Percentiles rank a stretch among this genome's conserved stretches.
Conservation (phyloP, 2,113 vertebrate genomes). For the Coptodon bakossiorum region DNA sequence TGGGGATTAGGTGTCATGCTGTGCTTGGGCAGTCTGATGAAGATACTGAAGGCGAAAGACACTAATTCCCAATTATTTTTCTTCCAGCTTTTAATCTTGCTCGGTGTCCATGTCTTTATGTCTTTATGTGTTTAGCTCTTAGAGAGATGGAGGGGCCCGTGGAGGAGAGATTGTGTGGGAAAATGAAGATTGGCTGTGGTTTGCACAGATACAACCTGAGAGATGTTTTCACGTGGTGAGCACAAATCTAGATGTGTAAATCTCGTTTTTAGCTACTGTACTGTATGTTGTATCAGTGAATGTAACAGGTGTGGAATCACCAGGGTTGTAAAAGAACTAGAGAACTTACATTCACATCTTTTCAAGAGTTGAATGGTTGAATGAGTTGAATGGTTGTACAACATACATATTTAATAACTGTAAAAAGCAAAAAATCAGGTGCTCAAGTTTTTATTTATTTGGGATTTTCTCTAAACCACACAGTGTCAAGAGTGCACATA, state of each 20-base stretch:
- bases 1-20: conserved; percentile 5
- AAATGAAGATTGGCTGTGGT: conserved; percentile 20
- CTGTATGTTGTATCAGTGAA: neutral
- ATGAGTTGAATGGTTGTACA: neutral
- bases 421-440: rapidly evolving
- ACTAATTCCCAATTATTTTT: neutral
- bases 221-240: conserved; percentile 70
- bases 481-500: neutral
- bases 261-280: neutral
- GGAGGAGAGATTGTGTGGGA: conserved; percentile 15
- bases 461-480: neutral
- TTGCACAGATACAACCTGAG: conserved; percentile 27
- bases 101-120: neutral
- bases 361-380: neutral
- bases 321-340: neutral
- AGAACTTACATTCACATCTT: neutral
- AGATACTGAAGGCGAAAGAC: neutral
- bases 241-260: neutral
- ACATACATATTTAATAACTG: neutral
- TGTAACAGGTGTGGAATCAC: neutral
- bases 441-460: neutral
- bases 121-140: conserved; percentile 11
- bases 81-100: neutral
- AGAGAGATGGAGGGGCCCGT: conserved; percentile 45
- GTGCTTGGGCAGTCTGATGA: neutral